Percentiles rank a stretch among this genome's conserved stretches.
These are phyloP conservation scores for Pseudanteris insignis DNA, from an alignment of 2,888 invertebrate genomes.

Conservation along the genomic window DNA sequence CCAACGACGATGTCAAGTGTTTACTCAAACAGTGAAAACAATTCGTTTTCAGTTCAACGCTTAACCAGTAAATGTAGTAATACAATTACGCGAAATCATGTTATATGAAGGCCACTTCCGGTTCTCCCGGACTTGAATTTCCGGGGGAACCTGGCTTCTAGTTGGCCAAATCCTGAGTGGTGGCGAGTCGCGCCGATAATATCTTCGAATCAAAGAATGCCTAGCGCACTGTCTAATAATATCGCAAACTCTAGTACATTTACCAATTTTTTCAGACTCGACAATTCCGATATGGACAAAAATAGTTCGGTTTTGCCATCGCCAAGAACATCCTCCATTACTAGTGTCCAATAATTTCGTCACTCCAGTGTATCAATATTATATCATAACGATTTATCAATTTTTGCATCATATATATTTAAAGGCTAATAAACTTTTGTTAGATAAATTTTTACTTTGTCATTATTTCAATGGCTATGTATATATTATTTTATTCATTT, in stretches of 20 bases:
- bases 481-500: no score
- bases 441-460: no score
- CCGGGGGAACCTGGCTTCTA: conserved; percentile 69
- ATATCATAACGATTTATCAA: conserved; percentile 16
- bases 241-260: conserved; percentile 25
- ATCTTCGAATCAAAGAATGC: conserved; percentile 58
- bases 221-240: conserved; percentile 57
- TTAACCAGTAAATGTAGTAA: conserved; percentile 57
- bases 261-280: conserved; percentile 30
- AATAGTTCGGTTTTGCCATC: conserved; percentile 23
- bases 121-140: conserved; percentile 74
- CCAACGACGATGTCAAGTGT: conserved; percentile 28
- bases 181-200: conserved; percentile 62
- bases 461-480: no score
- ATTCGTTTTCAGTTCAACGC: conserved; percentile 63
- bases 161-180: conserved; percentile 68
- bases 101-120: conserved; percentile 88
- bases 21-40: conserved; percentile 50
- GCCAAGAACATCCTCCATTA: conserved; percentile 47
- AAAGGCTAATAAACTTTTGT: no score
- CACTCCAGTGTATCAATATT: conserved; percentile 4
- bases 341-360: conserved; percentile 47
- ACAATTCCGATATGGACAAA: conserved; percentile 41
- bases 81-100: conserved; percentile 69
- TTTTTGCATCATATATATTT: conserved; percentile 34